Evolutionary conservation across 2,888 invertebrate genomes (phyloP).

Genomic region (Alloscopus bannaensis): DNA sequence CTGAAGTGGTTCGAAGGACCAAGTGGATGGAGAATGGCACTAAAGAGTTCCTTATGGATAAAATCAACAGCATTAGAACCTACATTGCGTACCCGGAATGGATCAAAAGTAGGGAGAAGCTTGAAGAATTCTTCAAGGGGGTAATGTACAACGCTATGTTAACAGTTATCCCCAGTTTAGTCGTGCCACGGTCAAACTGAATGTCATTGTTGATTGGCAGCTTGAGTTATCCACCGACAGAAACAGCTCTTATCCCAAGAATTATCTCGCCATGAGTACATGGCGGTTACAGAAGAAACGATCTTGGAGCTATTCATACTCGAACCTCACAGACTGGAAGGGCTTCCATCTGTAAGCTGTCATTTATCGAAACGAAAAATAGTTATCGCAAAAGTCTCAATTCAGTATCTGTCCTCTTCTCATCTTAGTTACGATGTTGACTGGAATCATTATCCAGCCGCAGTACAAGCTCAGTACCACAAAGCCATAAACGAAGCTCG

Average conservation of each 20-base stretch:
- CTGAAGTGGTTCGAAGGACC: constrained; percentile 8
- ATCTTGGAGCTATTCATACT: constrained; percentile 13
- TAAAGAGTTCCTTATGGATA: constrained; percentile 36
- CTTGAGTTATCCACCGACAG: constrained; percentile 7
- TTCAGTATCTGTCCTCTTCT: neutral
- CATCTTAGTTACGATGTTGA: constrained; percentile 32
- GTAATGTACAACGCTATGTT: no score
- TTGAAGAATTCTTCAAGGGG: constrained; percentile 30
- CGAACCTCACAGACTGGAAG: neutral
- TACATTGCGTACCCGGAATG: constrained; percentile 19
- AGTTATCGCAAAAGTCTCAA: neutral
- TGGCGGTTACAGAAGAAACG: constrained; percentile 28
- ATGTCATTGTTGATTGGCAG: constrained; percentile 7
- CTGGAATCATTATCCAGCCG: constrained; percentile 36
- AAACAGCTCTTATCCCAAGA: constrained; percentile 33
- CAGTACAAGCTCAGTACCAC: constrained; percentile 52
- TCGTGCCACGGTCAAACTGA: neutral
- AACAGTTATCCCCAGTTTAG: neutral
- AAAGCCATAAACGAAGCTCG: constrained; percentile 45
- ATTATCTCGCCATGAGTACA: constrained; percentile 23
- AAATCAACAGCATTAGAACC: constrained; percentile 39
- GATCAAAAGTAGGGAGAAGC: constrained; percentile 17
- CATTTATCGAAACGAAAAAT: no score
- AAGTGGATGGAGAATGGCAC: constrained; percentile 47
- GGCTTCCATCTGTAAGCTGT: constrained; percentile 17